Evolutionary conservation across 2,113 vertebrate species (phyloP).

Genomic region (Dermatemys mawii): DNA sequence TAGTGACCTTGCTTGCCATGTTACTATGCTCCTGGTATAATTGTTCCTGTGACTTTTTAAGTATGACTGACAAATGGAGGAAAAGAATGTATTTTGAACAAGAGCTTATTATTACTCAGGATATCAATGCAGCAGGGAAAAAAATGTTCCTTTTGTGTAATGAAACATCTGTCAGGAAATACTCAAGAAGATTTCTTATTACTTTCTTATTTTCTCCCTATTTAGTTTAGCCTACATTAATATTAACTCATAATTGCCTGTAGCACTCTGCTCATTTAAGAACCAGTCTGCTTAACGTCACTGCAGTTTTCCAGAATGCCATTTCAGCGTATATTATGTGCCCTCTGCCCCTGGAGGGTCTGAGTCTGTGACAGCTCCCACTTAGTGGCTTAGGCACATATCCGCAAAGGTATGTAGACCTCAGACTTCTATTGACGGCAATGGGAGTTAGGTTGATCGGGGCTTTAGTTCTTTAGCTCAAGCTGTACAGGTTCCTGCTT

Average conservation of each 20-base stretch:
- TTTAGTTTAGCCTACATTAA: background rate
- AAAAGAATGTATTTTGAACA: background rate
- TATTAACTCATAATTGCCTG: background rate
- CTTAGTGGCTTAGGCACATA: rapidly evolving
- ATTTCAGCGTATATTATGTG: rapidly evolving
- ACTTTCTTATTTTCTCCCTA: constrained; percentile 27
- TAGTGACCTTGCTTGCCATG: rapidly evolving
- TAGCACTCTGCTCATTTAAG: background rate
- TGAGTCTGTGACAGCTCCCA: background rate
- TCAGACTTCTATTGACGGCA: background rate
- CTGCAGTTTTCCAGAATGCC: background rate
- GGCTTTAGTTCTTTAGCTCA: background rate
- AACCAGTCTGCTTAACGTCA: background rate
- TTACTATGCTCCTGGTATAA: background rate
- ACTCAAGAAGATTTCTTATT: background rate
- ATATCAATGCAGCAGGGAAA: constrained; percentile 5
- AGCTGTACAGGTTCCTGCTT: background rate
- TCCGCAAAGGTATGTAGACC: background rate
- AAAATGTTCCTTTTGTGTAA: constrained; percentile 8
- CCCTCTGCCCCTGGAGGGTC: background rate
- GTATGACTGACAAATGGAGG: background rate
- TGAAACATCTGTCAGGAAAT: background rate
- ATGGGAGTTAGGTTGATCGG: background rate
- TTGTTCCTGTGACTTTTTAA: background rate
- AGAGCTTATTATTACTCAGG: background rate